These are phyloP conservation scores for Oxycera nigricornis DNA, from an alignment of 2,888 invertebrate genomes.

Conservation along the genomic window DNA sequence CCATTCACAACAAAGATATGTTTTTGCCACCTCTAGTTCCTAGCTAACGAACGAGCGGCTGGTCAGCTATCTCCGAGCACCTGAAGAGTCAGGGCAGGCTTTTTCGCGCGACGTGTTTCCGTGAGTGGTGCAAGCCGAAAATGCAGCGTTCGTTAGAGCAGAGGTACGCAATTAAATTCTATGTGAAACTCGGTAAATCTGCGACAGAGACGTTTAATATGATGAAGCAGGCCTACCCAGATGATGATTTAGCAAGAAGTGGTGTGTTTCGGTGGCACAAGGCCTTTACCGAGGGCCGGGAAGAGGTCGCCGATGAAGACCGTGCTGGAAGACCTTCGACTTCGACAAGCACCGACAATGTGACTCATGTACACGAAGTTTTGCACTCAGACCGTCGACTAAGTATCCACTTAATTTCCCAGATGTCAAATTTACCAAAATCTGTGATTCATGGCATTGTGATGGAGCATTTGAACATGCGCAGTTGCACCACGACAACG, in stretches of 20 bases:
- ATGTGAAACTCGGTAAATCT: constrained; percentile 7
- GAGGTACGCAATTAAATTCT: constrained; percentile 3
- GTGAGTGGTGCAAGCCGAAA: constrained; percentile 12
- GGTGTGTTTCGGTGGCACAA: constrained; percentile 8
- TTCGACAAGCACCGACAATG: not conserved
- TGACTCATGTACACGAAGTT: constrained; percentile 13
- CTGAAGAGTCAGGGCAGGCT: not conserved
- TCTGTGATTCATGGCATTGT: not conserved
- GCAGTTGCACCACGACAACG: not conserved
- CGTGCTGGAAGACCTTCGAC: constrained; percentile 6
- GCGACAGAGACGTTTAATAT: constrained; percentile 8
- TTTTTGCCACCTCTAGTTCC: too few relatives aligned
- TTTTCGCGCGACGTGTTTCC: constrained; percentile 13
- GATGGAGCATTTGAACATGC: constrained; percentile 7
- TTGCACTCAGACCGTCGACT: constrained; percentile 2
- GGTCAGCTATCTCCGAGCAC: not conserved
- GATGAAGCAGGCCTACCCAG: constrained; percentile 3
- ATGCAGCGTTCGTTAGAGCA: constrained; percentile 3
- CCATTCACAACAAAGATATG: too few relatives aligned
- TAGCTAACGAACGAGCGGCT: constrained; percentile 14
- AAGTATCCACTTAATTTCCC: not conserved
- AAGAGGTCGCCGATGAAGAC: constrained; percentile 7
- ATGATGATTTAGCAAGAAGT: not conserved
- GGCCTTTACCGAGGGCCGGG: constrained; percentile 2
- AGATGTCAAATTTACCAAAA: constrained; percentile 13